Evolutionary conservation across 2,797 vertebrate species (phyloP), one percentile per base, ranked within the genome.

Genomic region (Microcaecilia unicolor): DNA sequence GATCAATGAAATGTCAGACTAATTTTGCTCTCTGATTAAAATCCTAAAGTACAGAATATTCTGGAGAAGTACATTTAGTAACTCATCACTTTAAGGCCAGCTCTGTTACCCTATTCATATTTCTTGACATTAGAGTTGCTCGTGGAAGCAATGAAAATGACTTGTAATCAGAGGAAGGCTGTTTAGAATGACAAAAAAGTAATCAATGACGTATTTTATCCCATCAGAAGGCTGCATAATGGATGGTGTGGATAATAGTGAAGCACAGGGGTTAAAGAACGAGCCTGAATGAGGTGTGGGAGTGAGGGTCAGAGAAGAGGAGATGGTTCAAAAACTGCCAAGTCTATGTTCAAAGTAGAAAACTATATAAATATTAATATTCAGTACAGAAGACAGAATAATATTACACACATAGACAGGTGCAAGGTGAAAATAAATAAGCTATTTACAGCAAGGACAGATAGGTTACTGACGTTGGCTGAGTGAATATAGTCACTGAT

Each of bases 21-120:
- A 34, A 42, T 38, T 53, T 43, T 51, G 23, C 28, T 51, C 31
- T 39, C 34, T 55, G 39, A 48, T 53, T 55, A 45, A 50, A 50
- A 39, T 32, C 23, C 17, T 40, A 32, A 44, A 40, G 31, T 32
- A 22, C 15, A 25, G 29, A 36, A 29, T 40, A 37, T 34, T 51
- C 35, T 18, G 31, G 30, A 46, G 32, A 27, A 34, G 33, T 39
- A 28, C 8, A 10, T 51, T 50, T 40, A 25, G 23, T 31, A 35
- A 27, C 43, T 39, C 34, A 36, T 51, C 40, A 31, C 23, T 42
- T 37, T 40, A 34, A 42, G 34, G 20, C 30, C 17, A 48, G 28
- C 31, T 31, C 19, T 42, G 33, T 18, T 32, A 20, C 28, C 18
- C 14, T 18, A 38, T 37, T 39, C 1, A 3, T 25, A 28, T 36